Base-by-base conservation (phyloP, 2,113 vertebrate species). In the Desmodus rotundus region DNA sequence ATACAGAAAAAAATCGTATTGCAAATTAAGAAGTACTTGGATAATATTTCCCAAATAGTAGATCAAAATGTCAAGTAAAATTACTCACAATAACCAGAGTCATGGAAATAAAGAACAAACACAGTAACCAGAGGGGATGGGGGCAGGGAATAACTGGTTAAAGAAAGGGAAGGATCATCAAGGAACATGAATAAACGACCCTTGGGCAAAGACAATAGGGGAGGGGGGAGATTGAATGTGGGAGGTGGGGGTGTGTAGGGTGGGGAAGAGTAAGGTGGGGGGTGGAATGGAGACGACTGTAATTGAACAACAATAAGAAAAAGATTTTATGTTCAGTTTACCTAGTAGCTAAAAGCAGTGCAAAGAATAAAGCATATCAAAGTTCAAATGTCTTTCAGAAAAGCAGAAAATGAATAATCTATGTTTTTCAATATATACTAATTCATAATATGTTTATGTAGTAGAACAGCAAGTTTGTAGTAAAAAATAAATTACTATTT, bases 1-100 rank as follows among this genome's bases (percentile, higher is more conserved):
- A 68, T 73, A 68, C 15, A 61, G 33, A 83, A 91, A 89, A 47
- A 76, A 77, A 67, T 82, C 82, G 50, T 88, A 56, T 80, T 85
- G 4, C 33, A 89, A 86, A 96, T 91, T 91, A 93, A 93, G 54
- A 93, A 86, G 15, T 38, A 86, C 33, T 96, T 96, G 95, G 84
- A 43, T 86, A 82, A 54, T 81, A 94, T 73, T 86, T 97, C 77
- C 13, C 67, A 93, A 86, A 38, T 67, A 93, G 61, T 16, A 87
- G 50, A 94, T 87, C 38, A 81, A 78, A 72, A 54, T 87, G 61
- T 78, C 54, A 91, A 96, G 80, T 92, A 84, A 92, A 94, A 85
- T 72, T 41, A 68, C 58, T 87, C 50, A 76, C 19, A 61, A 58
- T 58, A 58, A 58, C 56, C 56, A 58, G 7, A 56, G 20, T 58